A percentile compares a stretch with the other conserved stretches of the same genome.
Evolutionary conservation across 2,888 invertebrate species (phyloP).

Genomic region (Abscondita cerata): DNA sequence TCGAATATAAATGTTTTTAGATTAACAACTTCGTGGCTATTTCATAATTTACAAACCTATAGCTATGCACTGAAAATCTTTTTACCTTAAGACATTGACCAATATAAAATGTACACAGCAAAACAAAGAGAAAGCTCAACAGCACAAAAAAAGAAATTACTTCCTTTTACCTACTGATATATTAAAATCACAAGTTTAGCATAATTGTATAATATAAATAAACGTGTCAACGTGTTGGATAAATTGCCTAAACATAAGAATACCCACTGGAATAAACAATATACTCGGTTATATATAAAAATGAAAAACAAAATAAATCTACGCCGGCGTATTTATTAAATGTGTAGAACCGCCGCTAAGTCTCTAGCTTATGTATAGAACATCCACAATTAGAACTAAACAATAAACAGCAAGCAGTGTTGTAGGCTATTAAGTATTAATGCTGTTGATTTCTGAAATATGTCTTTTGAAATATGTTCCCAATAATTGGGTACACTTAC

Average conservation of each 20-base stretch:
- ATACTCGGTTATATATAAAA: conserved; percentile 6
- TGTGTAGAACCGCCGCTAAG: conserved; percentile 43
- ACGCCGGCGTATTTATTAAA: conserved; percentile 38
- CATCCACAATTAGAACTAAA: conserved; percentile 43
- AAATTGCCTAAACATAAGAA: conserved; percentile 38
- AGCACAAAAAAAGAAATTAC: conserved; percentile 4
- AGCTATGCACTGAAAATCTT: conserved; percentile 14
- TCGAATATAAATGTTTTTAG: conserved; percentile 15
- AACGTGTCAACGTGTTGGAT: conserved; percentile 37
- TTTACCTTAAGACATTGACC: conserved; percentile 18
- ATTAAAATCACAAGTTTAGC: conserved; percentile 33
- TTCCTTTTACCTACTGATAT: conserved; percentile 20
- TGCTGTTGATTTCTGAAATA: conserved; percentile 31
- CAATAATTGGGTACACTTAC: neutral
- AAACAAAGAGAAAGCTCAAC: conserved; percentile 19
- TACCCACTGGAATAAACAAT: conserved; percentile 40
- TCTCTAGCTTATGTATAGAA: conserved; percentile 40
- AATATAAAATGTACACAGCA: conserved; percentile 15
- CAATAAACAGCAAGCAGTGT: conserved; percentile 41
- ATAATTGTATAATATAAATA: conserved; percentile 28
- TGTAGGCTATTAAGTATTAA: conserved; percentile 41
- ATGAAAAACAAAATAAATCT: conserved; percentile 33
- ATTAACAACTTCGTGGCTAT: conserved; percentile 25
- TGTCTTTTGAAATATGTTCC: neutral
- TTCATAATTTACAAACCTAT: conserved; percentile 28